Percentiles rank a stretch among this genome's conserved stretches.
These are phyloP conservation scores for Hydrocynus forskahlii DNA, from an alignment of 2,797 vertebrate species.

Conservation along the genomic window DNA sequence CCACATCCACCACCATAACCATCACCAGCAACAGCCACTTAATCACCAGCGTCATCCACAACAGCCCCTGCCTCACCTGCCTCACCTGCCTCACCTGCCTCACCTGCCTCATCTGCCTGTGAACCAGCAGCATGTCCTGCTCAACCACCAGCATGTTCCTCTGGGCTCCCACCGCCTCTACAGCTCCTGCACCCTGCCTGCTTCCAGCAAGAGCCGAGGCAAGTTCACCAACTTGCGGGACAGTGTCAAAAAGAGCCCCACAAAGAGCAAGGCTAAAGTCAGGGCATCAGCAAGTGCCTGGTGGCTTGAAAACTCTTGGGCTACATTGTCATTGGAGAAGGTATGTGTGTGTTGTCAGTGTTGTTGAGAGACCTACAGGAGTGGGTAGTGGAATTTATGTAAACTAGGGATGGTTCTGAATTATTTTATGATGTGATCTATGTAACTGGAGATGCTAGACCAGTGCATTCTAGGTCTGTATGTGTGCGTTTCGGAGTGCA, in stretches of 20 bases:
- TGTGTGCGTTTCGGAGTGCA: background rate
- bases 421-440: background rate
- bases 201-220: slow-evolving; percentile 67
- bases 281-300: slow-evolving; percentile 69
- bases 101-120: slow-evolving; percentile 29
- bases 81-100: slow-evolving; percentile 26
- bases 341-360: slow-evolving; percentile 57
- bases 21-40: slow-evolving; percentile 31
- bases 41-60: slow-evolving; percentile 49
- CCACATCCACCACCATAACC: slow-evolving; percentile 50
- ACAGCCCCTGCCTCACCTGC: background rate
- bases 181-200: slow-evolving; percentile 77
- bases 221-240: slow-evolving; percentile 82
- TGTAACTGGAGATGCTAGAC: background rate
- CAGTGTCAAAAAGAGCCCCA: slow-evolving; percentile 84
- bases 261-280: slow-evolving; percentile 82
- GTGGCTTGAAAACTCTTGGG: slow-evolving; percentile 80
- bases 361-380: background rate
- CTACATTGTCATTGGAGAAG: slow-evolving; percentile 72
- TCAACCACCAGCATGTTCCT: slow-evolving; percentile 64
- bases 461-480: background rate
- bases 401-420: background rate
- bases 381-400: background rate
- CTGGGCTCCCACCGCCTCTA: slow-evolving; percentile 62
- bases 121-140: slow-evolving; percentile 11